phyloP scores from a whole-genome alignment of 2,113 vertebrate genomes.

The Laticauda colubrina region DNA sequence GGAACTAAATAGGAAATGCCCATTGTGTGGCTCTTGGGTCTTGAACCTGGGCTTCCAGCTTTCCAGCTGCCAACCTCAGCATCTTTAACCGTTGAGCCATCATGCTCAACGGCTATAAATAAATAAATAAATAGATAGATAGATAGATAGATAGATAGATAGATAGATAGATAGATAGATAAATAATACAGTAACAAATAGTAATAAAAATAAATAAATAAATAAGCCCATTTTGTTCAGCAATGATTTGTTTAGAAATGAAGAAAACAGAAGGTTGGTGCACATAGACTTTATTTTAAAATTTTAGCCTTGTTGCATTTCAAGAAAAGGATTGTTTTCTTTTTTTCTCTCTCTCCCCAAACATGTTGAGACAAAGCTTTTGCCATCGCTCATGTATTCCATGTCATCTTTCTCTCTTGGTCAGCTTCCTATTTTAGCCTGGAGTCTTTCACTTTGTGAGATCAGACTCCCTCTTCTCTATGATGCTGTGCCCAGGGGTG shows the following conservation, averaged over 20 bases:
- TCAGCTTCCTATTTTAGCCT: not conserved
- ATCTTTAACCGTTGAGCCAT: not conserved
- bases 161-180: no score
- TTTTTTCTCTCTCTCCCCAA: not conserved
- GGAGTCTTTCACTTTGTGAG: not conserved
- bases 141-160: no score
- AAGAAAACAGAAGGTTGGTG: not conserved
- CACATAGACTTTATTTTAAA: not conserved
- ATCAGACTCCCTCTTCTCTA: not conserved
- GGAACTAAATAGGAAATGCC: no score
- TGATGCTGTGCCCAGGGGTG: not conserved
- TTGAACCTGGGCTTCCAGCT: not conserved
- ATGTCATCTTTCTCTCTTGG: not conserved
- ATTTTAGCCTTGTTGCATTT: not conserved
- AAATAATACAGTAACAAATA: not conserved
- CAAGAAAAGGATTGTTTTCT: not conserved
- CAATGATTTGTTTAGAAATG: not conserved
- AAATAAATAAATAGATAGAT: no score
- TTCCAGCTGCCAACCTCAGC: not conserved
- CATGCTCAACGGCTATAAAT: not conserved
- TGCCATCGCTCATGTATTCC: not conserved
- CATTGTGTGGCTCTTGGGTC: not conserved
- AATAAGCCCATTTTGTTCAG: not conserved
- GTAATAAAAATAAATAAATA: not conserved
- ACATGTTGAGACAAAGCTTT: not conserved